These are phyloP conservation scores for Cydia fagiglandana DNA, from an alignment of 1,140 invertebrate genomes.

Conservation along the genomic window DNA sequence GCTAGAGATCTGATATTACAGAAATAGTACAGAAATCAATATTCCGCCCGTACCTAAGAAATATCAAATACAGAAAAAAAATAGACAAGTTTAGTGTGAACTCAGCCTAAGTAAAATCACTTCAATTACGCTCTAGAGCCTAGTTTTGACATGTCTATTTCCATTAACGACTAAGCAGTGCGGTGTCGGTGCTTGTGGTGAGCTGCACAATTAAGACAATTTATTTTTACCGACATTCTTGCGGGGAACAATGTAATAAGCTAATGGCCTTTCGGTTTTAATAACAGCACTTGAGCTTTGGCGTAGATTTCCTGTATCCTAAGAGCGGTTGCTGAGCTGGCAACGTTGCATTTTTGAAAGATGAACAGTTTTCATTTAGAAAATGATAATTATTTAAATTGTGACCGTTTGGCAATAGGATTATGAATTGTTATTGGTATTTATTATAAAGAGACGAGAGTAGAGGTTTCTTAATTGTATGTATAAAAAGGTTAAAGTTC, in stretches of 20 bases:
- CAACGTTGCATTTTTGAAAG: neutral
- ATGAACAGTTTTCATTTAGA: neutral
- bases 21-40: too few relatives aligned
- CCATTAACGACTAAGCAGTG: slow-evolving; percentile 31
- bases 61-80: too few relatives aligned
- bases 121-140: neutral
- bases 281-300: slow-evolving; percentile 14
- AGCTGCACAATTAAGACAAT: slow-evolving; percentile 29
- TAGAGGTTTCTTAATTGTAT: too few relatives aligned
- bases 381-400: too few relatives aligned
- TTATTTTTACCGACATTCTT: slow-evolving; percentile 30
- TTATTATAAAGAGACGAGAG: too few relatives aligned
- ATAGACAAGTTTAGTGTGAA: neutral
- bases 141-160: slow-evolving; percentile 32
- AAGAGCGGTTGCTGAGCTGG: neutral
- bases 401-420: too few relatives aligned
- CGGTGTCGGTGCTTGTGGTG: slow-evolving; percentile 17
- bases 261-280: slow-evolving; percentile 21
- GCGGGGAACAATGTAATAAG: slow-evolving; percentile 29
- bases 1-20: too few relatives aligned
- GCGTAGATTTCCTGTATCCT: slow-evolving; percentile 5
- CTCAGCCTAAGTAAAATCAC: slow-evolving; percentile 5
- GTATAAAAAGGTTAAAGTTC: too few relatives aligned
- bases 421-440: too few relatives aligned
- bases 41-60: too few relatives aligned